These are phyloP conservation scores for Drosophila infuscata DNA, from an alignment of 2,888 invertebrate genomes.

Conservation along the genomic window DNA sequence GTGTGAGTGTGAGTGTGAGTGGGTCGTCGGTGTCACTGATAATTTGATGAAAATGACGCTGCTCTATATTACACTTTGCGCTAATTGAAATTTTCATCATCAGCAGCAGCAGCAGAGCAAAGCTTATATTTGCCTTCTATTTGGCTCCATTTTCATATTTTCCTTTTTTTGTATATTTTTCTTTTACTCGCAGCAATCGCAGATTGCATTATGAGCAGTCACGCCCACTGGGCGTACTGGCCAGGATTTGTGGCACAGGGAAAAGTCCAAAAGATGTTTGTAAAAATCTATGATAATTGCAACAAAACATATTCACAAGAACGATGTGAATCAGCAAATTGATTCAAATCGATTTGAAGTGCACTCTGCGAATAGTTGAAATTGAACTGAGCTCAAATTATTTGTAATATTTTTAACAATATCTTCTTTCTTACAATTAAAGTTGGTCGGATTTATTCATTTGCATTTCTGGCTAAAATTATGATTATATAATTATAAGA, in stretches of 20 bases:
- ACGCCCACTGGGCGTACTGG: conserved; percentile 1
- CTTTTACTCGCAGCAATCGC: conserved; percentile 13
- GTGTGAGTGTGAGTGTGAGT: conserved; percentile 7
- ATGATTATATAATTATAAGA: background rate
- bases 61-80: conserved; percentile 74
- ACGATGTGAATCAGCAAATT: background rate
- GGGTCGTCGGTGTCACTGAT: conserved; percentile 69
- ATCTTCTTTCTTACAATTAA: background rate
- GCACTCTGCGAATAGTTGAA: background rate
- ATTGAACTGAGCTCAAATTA: background rate
- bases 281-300: background rate
- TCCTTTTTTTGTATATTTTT: background rate
- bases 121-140: background rate
- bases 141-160: background rate
- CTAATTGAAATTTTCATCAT: conserved; percentile 78
- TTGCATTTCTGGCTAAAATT: background rate
- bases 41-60: conserved; percentile 78
- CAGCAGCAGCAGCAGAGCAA: conserved; percentile 26
- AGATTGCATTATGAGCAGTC: conserved; percentile 11
- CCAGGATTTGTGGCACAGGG: background rate
- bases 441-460: background rate
- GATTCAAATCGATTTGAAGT: background rate
- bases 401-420: background rate
- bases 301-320: background rate
- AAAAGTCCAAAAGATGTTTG: background rate